phyloP scores from a whole-genome alignment of 2,113 vertebrate genomes.

The Jacana jacana region DNA sequence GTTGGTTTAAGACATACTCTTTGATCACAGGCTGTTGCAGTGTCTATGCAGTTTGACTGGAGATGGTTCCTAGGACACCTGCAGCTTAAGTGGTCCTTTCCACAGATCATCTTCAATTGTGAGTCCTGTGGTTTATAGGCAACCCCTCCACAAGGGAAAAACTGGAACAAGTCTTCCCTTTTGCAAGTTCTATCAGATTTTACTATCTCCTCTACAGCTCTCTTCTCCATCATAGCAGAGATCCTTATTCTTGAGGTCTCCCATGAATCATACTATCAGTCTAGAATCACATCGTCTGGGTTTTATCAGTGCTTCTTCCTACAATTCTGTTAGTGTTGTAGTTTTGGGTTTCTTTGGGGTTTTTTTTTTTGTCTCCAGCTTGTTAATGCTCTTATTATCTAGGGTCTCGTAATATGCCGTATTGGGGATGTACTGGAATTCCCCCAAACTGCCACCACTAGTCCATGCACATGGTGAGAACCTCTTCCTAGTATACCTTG shows the following conservation, averaged over 20 bases:
- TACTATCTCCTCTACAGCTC: neutral
- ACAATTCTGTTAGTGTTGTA: neutral
- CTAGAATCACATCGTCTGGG: neutral
- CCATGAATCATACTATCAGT: neutral
- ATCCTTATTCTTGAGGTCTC: neutral
- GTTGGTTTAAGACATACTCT: neutral
- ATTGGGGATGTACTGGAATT: neutral
- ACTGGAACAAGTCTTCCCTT: neutral
- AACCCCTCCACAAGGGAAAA: neutral
- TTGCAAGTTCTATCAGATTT: neutral
- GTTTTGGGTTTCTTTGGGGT: neutral
- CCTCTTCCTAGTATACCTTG: neutral
- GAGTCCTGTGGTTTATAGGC: neutral
- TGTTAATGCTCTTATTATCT: neutral
- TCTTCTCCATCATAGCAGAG: neutral
- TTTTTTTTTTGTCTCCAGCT: neutral
- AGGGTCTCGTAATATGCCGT: neutral
- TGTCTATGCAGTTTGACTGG: neutral
- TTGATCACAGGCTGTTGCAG: neutral
- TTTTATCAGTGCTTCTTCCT: neutral
- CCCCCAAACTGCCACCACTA: neutral
- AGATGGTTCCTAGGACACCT: neutral
- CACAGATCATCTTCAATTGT: neutral
- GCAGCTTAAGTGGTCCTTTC: neutral
- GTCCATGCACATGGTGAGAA: accelerated